Conservation (phyloP, 2,888 invertebrate species). For the Nomada lathburiana region DNA sequence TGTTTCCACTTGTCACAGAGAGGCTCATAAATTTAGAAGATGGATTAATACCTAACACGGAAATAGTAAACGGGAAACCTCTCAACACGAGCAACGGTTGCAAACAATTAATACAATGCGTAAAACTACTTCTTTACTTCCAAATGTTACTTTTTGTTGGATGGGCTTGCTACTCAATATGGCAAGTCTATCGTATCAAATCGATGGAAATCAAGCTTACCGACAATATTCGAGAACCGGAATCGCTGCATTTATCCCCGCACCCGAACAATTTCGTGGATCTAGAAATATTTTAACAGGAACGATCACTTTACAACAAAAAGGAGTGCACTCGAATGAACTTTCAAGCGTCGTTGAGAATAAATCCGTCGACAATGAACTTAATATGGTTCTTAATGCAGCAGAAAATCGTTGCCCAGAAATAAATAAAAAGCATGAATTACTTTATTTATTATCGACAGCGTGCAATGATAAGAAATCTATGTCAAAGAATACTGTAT, state of each 20-base stretch:
- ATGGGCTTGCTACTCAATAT: conserved; percentile 55
- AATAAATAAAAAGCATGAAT: not conserved
- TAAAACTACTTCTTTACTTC: conserved; percentile 66
- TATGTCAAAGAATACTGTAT: not conserved
- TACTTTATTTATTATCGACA: not conserved
- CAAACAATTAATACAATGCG: conserved; percentile 24
- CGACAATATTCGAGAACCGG: not conserved
- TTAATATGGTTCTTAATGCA: not conserved
- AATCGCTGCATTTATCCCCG: not conserved
- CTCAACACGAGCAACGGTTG: not conserved
- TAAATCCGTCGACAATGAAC: not conserved
- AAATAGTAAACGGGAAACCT: not conserved
- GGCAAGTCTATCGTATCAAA: conserved; percentile 27
- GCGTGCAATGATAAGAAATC: not conserved
- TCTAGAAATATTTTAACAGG: not conserved
- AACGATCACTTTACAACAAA: not conserved
- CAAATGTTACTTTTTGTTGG: conserved; percentile 65
- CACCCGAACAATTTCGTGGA: not conserved
- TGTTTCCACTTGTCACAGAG: conserved; percentile 33
- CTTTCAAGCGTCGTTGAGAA: not conserved
- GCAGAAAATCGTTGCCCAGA: not conserved
- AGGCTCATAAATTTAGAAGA: conserved; percentile 44
- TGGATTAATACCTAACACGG: conserved; percentile 1
- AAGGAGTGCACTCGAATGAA: not conserved
- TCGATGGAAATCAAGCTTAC: conserved; percentile 14